Conservation (phyloP, 2,888 invertebrate genomes). For the Coelogynopora nodosa region DNA sequence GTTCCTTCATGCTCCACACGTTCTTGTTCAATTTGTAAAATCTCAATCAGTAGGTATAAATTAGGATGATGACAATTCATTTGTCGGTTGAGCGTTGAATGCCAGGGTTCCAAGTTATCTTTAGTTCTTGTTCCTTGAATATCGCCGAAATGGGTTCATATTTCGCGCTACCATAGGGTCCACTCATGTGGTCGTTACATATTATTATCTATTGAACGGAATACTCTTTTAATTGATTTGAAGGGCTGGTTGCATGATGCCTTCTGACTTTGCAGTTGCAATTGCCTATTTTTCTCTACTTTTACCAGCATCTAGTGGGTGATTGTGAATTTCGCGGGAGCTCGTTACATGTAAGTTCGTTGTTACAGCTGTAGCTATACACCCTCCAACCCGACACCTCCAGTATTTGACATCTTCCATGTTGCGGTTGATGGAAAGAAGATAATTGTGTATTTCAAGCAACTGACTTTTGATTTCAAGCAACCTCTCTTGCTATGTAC, state of each 20-base stretch:
- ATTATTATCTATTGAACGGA: too few relatives aligned
- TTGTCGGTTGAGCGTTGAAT: constrained; percentile 29
- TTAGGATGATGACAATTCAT: constrained; percentile 19
- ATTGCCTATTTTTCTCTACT: constrained; percentile 8
- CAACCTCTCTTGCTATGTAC: too few relatives aligned
- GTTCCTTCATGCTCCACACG: constrained; percentile 2
- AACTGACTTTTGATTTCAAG: too few relatives aligned
- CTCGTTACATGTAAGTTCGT: constrained; percentile 18
- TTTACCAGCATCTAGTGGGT: constrained; percentile 25
- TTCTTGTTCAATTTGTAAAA: constrained; percentile 28
- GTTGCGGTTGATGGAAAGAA: too few relatives aligned
- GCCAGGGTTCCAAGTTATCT: not conserved
- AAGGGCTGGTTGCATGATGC: constrained; percentile 16
- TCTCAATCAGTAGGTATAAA: constrained; percentile 28
- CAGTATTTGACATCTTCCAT: constrained; percentile 25
- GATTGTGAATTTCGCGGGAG: constrained; percentile 19
- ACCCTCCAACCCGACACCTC: constrained; percentile 18
- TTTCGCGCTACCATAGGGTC: constrained; percentile 25
- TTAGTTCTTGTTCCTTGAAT: constrained; percentile 14
- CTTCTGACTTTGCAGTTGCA: not conserved
- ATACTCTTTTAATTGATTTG: not conserved
- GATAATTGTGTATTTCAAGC: too few relatives aligned
- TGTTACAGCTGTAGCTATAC: constrained; percentile 20
- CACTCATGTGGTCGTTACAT: constrained; percentile 25
- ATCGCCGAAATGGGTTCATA: constrained; percentile 2